Percentiles rank a stretch among this genome's conserved stretches.
Evolutionary conservation across 2,888 invertebrate species (phyloP).

Genomic region (Trichogramma dendrolimi): DNA sequence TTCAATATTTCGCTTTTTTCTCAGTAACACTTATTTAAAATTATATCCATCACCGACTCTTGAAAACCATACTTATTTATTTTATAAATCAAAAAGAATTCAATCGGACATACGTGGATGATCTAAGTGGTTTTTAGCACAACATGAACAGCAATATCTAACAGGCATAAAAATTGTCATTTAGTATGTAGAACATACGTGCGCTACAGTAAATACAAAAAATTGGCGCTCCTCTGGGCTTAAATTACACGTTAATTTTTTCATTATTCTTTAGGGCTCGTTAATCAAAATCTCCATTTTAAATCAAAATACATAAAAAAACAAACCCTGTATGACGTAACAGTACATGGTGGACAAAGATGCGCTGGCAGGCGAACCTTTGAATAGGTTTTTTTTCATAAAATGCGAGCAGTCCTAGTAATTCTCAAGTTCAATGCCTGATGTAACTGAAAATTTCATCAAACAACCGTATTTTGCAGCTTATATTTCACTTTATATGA

Average conservation of each 20-base stretch:
- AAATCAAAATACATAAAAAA: slow-evolving; percentile 20
- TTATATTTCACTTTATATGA: background rate
- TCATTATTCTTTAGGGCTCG: slow-evolving; percentile 5
- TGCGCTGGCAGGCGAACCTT: too few species aligned
- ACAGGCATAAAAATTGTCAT: slow-evolving; percentile 5
- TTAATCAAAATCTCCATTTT: slow-evolving; percentile 8
- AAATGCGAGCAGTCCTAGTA: too few species aligned
- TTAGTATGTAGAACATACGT: slow-evolving; percentile 12
- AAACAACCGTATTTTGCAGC: too few species aligned
- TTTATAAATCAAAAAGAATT: slow-evolving; percentile 8
- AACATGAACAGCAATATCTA: slow-evolving; percentile 1
- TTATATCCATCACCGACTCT: slow-evolving; percentile 20
- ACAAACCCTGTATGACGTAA: slow-evolving; percentile 44
- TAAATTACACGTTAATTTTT: slow-evolving; percentile 1
- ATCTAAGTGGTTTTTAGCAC: background rate
- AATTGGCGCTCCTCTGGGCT: background rate
- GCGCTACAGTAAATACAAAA: slow-evolving; percentile 11
- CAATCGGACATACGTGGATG: too few species aligned
- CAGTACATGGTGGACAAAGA: slow-evolving; percentile 6
- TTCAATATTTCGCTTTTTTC: slow-evolving; percentile 6
- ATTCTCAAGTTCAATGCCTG: too few species aligned
- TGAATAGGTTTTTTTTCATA: too few species aligned
- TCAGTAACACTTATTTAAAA: slow-evolving; percentile 13
- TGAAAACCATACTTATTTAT: slow-evolving; percentile 14
- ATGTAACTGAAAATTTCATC: too few species aligned